These are phyloP conservation scores for Amphiduros pacificus DNA, from an alignment of 2,888 invertebrate genomes.

Conservation along the genomic window DNA sequence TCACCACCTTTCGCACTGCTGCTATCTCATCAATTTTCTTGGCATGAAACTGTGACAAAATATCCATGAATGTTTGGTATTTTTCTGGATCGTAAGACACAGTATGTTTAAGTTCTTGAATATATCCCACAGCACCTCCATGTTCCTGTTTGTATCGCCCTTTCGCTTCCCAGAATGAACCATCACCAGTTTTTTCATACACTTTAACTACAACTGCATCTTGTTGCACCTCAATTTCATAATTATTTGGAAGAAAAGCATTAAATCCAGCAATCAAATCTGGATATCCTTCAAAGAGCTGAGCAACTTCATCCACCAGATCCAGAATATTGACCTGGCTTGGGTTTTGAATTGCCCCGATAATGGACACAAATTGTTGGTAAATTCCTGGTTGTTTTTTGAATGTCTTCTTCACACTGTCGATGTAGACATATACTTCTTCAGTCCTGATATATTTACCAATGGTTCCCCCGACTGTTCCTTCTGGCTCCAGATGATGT, in stretches of 20 bases:
- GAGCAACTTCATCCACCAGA: slow-evolving; percentile 19
- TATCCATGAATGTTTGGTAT: slow-evolving; percentile 20
- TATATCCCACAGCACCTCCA: slow-evolving; percentile 10
- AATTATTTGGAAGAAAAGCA: slow-evolving; percentile 24
- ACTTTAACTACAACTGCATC: slow-evolving; percentile 32
- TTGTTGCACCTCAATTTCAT: slow-evolving; percentile 23
- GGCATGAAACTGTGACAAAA: slow-evolving; percentile 19
- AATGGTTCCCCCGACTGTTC: no score
- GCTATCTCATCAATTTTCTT: neutral
- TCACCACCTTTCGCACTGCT: slow-evolving; percentile 15
- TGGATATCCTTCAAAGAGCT: slow-evolving; percentile 25
- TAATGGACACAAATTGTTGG: slow-evolving; percentile 13
- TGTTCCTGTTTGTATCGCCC: neutral
- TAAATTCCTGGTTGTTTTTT: slow-evolving; percentile 11
- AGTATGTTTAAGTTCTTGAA: slow-evolving; percentile 18
- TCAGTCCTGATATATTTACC: no score
- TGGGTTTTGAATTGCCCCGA: slow-evolving; percentile 9
- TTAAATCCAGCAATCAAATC: slow-evolving; percentile 23
- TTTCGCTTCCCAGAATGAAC: neutral
- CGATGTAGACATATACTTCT: neutral
- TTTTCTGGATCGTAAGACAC: slow-evolving; percentile 10
- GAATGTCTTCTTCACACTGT: slow-evolving; percentile 1
- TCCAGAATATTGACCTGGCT: slow-evolving; percentile 10
- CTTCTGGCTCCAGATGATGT: no score
- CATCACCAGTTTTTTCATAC: slow-evolving; percentile 2